Percentiles rank a stretch among this genome's conserved stretches.
These are phyloP conservation scores for Phortica magna DNA, from an alignment of 2,888 invertebrate genomes.

Conservation along the genomic window DNA sequence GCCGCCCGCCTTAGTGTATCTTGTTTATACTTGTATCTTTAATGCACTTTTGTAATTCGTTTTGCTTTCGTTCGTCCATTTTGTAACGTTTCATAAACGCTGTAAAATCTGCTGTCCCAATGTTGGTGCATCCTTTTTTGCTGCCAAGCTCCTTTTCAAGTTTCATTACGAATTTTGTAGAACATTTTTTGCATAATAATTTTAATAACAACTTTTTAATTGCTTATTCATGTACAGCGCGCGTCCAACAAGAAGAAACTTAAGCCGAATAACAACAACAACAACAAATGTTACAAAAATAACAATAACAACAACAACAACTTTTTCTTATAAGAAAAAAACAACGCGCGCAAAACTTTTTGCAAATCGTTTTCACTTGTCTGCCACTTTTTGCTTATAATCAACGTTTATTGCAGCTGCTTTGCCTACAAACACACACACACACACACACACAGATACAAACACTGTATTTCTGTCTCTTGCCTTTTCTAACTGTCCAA, in stretches of 20 bases:
- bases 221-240: constrained; percentile 69
- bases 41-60: constrained; percentile 8
- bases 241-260: constrained; percentile 6
- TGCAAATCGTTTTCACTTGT: constrained; percentile 19
- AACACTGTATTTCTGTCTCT: background rate
- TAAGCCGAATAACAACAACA: background rate
- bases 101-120: background rate
- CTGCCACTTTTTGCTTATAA: background rate
- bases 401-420: background rate
- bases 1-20: too few relatives aligned
- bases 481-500: background rate
- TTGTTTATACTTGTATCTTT: background rate
- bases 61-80: background rate
- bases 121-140: constrained; percentile 6
- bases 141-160: constrained; percentile 22
- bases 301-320: constrained; percentile 18
- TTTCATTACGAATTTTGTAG: constrained; percentile 39
- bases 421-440: background rate
- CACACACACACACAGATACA: too few relatives aligned
- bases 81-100: constrained; percentile 13
- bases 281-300: constrained; percentile 4
- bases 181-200: constrained; percentile 65
- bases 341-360: constrained; percentile 18
- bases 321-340: constrained; percentile 1
- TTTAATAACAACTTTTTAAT: constrained; percentile 72